Conservation (phyloP, 2,888 invertebrate genomes). For the Cepaea hortensis region DNA sequence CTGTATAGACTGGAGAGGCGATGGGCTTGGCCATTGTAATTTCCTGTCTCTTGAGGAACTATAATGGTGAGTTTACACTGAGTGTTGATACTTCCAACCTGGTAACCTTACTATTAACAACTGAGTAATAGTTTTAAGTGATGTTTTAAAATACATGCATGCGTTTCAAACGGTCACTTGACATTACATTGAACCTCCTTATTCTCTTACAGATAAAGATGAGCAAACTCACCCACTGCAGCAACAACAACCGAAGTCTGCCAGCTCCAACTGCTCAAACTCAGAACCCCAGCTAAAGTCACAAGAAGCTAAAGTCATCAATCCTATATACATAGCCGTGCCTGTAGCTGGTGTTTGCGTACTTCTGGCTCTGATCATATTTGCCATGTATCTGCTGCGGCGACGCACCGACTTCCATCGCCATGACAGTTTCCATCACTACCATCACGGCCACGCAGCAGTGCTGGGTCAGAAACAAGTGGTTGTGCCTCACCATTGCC, state of each 20-base stretch:
- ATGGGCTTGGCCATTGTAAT: too few species aligned
- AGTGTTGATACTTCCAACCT: too few species aligned
- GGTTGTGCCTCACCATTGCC: constrained; percentile 49
- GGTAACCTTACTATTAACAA: too few species aligned
- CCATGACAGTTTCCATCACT: constrained; percentile 59
- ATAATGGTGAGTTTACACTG: too few species aligned
- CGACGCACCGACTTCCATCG: constrained; percentile 68
- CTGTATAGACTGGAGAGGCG: too few species aligned
- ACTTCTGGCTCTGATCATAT: constrained; percentile 73
- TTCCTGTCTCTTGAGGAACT: too few species aligned
- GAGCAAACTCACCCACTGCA: neutral
- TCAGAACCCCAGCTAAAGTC: constrained; percentile 36
- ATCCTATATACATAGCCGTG: constrained; percentile 75
- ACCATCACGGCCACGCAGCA: constrained; percentile 47
- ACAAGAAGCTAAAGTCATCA: constrained; percentile 60
- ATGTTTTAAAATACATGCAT: too few species aligned
- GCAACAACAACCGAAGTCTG: neutral
- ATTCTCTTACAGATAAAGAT: constrained; percentile 9
- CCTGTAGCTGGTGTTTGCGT: constrained; percentile 75
- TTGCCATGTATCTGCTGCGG: constrained; percentile 74
- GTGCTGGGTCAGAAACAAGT: constrained; percentile 8
- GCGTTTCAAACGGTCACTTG: neutral
- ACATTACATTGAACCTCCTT: neutral
- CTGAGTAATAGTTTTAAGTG: too few species aligned
- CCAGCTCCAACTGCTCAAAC: constrained; percentile 29